Evolutionary conservation across 2,888 invertebrate genomes (phyloP), one percentile per base, ranked within the genome.

Genomic region (Leptinotarsa haldemani): DNA sequence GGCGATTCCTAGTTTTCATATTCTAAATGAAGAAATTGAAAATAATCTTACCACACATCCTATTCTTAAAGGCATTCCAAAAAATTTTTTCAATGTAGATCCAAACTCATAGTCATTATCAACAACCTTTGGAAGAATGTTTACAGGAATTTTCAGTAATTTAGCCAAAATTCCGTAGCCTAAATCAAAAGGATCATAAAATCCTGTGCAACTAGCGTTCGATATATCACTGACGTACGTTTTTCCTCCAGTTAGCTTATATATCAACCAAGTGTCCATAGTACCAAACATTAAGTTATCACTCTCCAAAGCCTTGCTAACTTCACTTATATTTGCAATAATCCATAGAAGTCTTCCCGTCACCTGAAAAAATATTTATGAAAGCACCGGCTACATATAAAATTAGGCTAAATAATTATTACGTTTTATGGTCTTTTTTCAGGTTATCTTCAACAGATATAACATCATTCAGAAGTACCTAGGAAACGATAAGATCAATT

Each of bases 241-340:
- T 80, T 87, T 88, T 9, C 89, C 88, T 70, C 88, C 89, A 2
- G 92, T 94, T 69, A 97, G 88, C 89, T 94, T 95, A 88, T 96
- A 94, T 70, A 98, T 85, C 66, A 99, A 89, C 97, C 97, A 99
- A 0, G 97, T 95, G 85, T 99, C 99, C 70, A 99, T 89, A 1
- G 97, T 95, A 7, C 97, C 95, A 87, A 96, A 95, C 86, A 94
- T 90, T 0, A 94, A 94, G 78, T 92, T 90, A 53, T 92, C 91
- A 66, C 88, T 88, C 76, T 88, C 86, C 5, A 93, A 88, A 1
- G 94, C 94, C 78, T 90, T 88, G 83, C 91, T 91, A 75, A 97
- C 88, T 65, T 90, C 90, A 15, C 91, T 88, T 74, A 94, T 90
- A 82, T 96, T 93, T 80, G 94, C 89, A 50, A 97, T 86, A 30